These are phyloP conservation scores for Andrena haemorrhoa DNA, from an alignment of 2,888 invertebrate species.

Conservation along the genomic window DNA sequence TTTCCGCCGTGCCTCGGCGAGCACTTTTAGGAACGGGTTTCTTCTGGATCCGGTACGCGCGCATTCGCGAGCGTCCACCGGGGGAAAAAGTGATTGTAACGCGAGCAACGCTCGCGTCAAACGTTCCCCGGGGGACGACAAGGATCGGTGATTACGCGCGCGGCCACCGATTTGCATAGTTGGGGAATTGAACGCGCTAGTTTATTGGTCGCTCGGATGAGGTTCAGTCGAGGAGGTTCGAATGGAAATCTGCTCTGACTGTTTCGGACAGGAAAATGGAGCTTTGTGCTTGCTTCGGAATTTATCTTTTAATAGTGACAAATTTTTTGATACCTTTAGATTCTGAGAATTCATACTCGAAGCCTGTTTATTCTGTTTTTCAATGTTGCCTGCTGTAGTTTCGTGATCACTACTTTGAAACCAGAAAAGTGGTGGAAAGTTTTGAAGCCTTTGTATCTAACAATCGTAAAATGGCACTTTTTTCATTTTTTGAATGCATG, in stretches of 20 bases:
- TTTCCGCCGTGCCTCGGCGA: conserved; percentile 31
- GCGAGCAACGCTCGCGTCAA: conserved; percentile 13
- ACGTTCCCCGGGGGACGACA: neutral
- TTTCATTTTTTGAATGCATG: too few relatives aligned
- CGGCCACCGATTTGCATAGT: conserved; percentile 16
- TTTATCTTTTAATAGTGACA: neutral
- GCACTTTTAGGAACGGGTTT: conserved; percentile 42
- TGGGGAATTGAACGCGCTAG: conserved; percentile 3
- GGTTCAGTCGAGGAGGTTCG: neutral
- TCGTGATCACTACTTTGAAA: too few relatives aligned
- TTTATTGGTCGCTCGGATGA: conserved; percentile 3
- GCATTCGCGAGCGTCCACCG: conserved; percentile 7
- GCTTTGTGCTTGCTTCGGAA: neutral
- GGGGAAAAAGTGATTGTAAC: conserved; percentile 9
- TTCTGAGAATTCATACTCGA: neutral
- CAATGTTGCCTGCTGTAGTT: too few relatives aligned
- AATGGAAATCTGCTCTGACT: neutral
- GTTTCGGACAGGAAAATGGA: neutral
- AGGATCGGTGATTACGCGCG: conserved; percentile 6
- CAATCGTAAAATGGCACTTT: too few relatives aligned
- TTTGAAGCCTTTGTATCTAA: too few relatives aligned
- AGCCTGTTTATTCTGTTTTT: too few relatives aligned
- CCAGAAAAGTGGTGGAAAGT: too few relatives aligned
- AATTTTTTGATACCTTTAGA: neutral
- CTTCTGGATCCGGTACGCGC: conserved; percentile 38